Percentiles rank a stretch among this genome's conserved stretches.
These are phyloP conservation scores for Pseudorectes ferrugineus DNA, from an alignment of 2,113 vertebrate genomes.

Conservation along the genomic window DNA sequence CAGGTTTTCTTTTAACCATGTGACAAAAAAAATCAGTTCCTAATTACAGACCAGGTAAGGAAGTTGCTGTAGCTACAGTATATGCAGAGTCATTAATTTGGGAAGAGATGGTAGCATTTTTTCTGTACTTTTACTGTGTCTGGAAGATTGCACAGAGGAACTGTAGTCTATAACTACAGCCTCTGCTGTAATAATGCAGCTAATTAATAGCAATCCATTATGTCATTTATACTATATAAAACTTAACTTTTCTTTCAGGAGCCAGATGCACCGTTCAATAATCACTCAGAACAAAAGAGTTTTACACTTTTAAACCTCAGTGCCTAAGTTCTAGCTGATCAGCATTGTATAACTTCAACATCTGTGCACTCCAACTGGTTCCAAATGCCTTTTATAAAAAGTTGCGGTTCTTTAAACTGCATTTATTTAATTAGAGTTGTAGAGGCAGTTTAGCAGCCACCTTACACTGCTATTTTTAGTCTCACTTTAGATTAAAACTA, in stretches of 20 bases:
- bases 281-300: neutral
- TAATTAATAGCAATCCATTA: slow-evolving; percentile 29
- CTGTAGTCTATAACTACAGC: neutral
- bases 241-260: slow-evolving; percentile 2
- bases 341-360: slow-evolving; percentile 31
- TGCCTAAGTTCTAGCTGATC: slow-evolving; percentile 20
- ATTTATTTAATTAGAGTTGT: neutral
- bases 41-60: neutral
- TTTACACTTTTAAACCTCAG: neutral
- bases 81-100: neutral
- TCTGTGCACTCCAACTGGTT: slow-evolving; percentile 1
- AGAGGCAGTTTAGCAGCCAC: slow-evolving; percentile 1
- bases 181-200: neutral
- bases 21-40: neutral
- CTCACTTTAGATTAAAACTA: slow-evolving; percentile 20
- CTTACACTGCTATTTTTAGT: neutral
- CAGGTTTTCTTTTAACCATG: neutral
- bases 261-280: neutral
- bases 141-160: neutral
- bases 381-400: neutral
- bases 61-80: neutral
- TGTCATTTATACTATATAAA: neutral
- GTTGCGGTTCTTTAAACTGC: rapidly evolving
- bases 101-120: neutral
- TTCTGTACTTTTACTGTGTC: neutral